Conservation (phyloP, 37 sponge, comb jelly and placozoan genomes). For the Aplysina aerophoba region DNA sequence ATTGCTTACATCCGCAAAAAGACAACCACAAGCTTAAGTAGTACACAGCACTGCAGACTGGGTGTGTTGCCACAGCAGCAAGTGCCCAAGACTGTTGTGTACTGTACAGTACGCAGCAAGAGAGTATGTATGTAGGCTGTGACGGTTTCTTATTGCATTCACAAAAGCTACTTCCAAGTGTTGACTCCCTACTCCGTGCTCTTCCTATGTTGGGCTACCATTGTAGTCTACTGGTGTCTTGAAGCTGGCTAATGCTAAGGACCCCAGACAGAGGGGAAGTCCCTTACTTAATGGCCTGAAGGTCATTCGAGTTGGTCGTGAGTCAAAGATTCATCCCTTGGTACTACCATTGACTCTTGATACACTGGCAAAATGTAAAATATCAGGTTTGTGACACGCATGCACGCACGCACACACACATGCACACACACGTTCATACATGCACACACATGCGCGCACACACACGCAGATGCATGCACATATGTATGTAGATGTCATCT, state of each 20-base stretch:
- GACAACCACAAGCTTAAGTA: too few species aligned
- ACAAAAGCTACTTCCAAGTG: too few species aligned
- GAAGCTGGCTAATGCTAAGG: not conserved
- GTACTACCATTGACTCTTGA: constrained; percentile 57
- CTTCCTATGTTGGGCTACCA: not conserved
- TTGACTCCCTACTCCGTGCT: too few species aligned
- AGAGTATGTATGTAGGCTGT: too few species aligned
- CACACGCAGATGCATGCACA: constrained; percentile 23
- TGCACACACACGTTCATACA: constrained; percentile 14
- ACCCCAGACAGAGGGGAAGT: not conserved
- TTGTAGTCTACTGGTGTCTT: not conserved
- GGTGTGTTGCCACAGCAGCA: too few species aligned
- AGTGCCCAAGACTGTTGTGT: too few species aligned
- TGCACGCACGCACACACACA: constrained; percentile 19
- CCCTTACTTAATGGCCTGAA: constrained; percentile 7
- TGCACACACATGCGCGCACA: constrained; percentile 11
- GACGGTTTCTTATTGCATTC: too few species aligned
- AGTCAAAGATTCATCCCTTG: constrained; percentile 47
- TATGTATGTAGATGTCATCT: not conserved
- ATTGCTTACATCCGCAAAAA: too few species aligned
- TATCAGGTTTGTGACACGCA: constrained; percentile 2
- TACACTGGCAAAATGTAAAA: constrained; percentile 40
- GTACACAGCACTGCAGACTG: too few species aligned
- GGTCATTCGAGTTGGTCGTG: constrained; percentile 63
- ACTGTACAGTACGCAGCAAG: too few species aligned